phyloP scores from a whole-genome alignment of 2,113 vertebrate genomes.

The Connochaetes taurinus region DNA sequence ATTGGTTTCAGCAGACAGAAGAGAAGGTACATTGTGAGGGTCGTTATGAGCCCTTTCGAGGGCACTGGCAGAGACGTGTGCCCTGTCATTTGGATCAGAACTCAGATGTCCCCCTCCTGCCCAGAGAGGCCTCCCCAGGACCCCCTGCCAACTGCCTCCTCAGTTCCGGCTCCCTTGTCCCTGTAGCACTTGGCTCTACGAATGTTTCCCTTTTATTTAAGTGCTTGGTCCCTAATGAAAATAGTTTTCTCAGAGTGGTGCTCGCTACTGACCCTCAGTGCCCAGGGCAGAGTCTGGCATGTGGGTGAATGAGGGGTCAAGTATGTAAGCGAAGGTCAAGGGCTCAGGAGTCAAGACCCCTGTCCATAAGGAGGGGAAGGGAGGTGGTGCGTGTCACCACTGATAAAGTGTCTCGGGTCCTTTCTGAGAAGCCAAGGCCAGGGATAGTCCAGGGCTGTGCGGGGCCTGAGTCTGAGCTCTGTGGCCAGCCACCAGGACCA shows the following conservation, averaged over 20 bases:
- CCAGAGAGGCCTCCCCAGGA: neutral
- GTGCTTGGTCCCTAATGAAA: neutral
- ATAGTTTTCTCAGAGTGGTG: neutral
- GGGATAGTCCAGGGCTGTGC: neutral
- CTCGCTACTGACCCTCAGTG: rapidly evolving
- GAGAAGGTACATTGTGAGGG: no score
- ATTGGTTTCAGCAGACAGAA: neutral
- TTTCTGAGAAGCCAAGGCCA: neutral
- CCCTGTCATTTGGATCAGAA: neutral
- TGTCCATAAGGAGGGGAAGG: neutral
- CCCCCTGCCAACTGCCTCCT: neutral
- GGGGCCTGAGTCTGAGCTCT: neutral
- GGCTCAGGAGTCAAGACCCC: neutral
- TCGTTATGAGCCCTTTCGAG: neutral
- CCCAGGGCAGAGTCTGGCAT: neutral
- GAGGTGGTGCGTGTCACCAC: rapidly evolving
- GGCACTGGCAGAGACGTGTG: neutral
- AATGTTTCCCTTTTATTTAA: neutral
- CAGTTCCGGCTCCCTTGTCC: neutral
- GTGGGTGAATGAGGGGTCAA: neutral
- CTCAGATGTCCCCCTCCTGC: neutral
- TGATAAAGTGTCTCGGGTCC: neutral
- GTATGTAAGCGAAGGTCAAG: neutral
- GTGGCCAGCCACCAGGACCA: neutral
- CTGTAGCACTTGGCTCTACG: neutral